Evolutionary conservation across 1,140 invertebrate species (phyloP).

Genomic region (Caenorhabditis inopinata): DNA sequence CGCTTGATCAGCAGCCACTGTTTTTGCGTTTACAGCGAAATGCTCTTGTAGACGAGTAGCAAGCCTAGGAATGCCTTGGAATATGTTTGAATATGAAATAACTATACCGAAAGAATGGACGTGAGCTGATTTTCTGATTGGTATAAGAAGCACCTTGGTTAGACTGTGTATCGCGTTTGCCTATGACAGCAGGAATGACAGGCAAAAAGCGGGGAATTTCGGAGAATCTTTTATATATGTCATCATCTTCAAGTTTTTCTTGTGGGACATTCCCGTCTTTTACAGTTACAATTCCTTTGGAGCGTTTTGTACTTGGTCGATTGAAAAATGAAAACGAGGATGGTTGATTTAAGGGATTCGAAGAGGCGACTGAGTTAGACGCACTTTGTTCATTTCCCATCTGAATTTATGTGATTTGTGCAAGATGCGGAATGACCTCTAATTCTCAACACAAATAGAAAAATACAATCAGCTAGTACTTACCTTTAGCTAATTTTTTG

Average conservation of each 20-base stretch:
- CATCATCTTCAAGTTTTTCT: conserved; percentile 24
- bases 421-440: neutral
- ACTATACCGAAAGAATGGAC: neutral
- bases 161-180: neutral
- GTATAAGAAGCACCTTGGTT: conserved; percentile 11
- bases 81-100: neutral
- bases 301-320: conserved; percentile 8
- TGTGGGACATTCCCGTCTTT: conserved; percentile 10
- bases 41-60: conserved; percentile 24
- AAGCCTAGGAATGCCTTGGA: neutral
- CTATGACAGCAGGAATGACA: conserved; percentile 4
- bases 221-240: conserved; percentile 18
- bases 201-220: conserved; percentile 31
- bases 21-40: conserved; percentile 2
- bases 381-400: conserved; percentile 36
- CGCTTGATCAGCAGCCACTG: conserved; percentile 11
- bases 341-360: neutral
- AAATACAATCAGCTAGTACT: no score
- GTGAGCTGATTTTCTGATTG: conserved; percentile 16
- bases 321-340: conserved; percentile 20
- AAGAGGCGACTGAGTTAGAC: neutral
- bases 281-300: conserved; percentile 31
- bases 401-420: conserved; percentile 1
- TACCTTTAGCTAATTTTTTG: conserved; percentile 26
- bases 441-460: neutral